These are phyloP conservation scores for Papilio machaon DNA, from an alignment of 1,140 invertebrate genomes.

Conservation along the genomic window DNA sequence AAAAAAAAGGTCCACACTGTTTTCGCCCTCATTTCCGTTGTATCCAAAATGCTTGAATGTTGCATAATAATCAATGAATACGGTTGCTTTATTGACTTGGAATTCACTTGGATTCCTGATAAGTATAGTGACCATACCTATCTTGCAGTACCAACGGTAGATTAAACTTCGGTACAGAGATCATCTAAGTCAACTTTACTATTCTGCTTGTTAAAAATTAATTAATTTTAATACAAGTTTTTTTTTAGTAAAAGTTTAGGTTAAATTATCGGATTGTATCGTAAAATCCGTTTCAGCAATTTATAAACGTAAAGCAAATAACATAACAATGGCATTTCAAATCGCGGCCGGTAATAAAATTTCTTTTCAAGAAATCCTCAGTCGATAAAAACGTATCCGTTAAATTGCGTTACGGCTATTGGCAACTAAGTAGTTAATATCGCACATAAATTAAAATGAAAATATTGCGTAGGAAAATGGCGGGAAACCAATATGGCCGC, in stretches of 20 bases:
- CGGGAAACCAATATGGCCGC: conserved; percentile 57
- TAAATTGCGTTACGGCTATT: conserved; percentile 47
- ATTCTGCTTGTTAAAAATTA: too few species aligned
- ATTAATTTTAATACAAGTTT: too few species aligned
- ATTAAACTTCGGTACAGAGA: too few species aligned
- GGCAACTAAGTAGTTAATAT: conserved; percentile 35
- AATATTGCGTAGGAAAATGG: conserved; percentile 56
- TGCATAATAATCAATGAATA: too few species aligned
- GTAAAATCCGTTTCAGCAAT: conserved; percentile 15
- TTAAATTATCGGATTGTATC: not conserved
- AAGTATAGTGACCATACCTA: too few species aligned
- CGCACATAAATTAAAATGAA: conserved; percentile 42
- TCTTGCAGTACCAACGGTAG: too few species aligned
- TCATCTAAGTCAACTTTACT: too few species aligned
- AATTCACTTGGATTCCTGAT: too few species aligned
- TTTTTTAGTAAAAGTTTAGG: not conserved
- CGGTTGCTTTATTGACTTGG: too few species aligned
- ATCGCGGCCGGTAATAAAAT: conserved; percentile 45
- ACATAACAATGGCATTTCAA: conserved; percentile 39
- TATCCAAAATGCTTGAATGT: too few species aligned
- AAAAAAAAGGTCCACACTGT: too few species aligned
- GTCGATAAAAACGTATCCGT: conserved; percentile 47
- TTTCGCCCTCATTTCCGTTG: too few species aligned
- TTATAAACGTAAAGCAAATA: conserved; percentile 11
- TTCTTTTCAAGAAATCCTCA: conserved; percentile 40